Conservation (phyloP, 2,113 vertebrate genomes). For the Chelonoidis abingdonii region DNA sequence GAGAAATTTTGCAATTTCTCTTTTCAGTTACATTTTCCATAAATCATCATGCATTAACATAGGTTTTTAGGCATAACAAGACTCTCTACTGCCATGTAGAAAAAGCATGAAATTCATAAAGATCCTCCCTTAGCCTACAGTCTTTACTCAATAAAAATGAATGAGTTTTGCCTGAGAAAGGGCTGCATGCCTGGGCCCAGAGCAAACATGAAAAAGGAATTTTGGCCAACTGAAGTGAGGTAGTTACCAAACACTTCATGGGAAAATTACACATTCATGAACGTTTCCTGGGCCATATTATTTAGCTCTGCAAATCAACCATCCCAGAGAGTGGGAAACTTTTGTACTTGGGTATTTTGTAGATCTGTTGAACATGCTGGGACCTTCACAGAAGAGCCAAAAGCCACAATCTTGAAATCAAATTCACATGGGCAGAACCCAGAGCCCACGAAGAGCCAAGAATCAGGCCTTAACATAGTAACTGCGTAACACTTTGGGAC, state of each 20-base stretch:
- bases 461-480: not conserved
- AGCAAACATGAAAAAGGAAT: not conserved
- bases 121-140: not conserved
- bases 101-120: not conserved
- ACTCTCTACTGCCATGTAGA: fast-evolving
- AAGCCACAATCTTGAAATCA: not conserved
- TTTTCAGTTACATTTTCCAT: not conserved
- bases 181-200: not conserved
- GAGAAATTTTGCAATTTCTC: not conserved
- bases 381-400: not conserved
- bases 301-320: not conserved
- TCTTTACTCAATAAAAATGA: not conserved
- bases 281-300: not conserved
- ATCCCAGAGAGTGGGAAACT: no score
- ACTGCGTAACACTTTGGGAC: not conserved
- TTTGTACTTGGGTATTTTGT: not conserved
- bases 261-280: no score
- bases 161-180: not conserved
- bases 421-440: no score
- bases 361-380: not conserved
- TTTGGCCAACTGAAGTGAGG: not conserved
- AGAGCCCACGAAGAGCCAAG: not conserved
- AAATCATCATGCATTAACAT: not conserved
- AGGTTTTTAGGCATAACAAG: fast-evolving
- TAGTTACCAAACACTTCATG: not conserved